Conservation (phyloP, 2,797 vertebrate genomes). For the Microhierax caerulescens region DNA sequence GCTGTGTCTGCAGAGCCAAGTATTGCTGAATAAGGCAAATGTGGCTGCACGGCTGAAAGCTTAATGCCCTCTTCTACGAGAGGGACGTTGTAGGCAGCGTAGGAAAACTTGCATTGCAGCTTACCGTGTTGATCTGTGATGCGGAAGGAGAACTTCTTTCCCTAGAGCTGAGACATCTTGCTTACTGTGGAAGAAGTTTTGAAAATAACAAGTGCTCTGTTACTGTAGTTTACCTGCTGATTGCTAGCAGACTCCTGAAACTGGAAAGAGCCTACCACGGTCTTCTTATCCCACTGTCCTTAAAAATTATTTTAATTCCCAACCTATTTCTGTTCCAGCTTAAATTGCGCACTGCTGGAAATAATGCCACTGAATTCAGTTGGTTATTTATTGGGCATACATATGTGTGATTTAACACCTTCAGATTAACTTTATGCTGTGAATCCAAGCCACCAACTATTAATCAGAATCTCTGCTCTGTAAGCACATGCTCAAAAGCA, state of each 20-base stretch:
- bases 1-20: background rate
- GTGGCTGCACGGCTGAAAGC: background rate
- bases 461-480: background rate
- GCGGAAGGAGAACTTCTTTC: background rate
- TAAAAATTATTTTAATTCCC: background rate
- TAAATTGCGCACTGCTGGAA: background rate
- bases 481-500: background rate
- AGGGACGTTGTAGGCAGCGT: background rate
- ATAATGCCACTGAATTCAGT: constrained; percentile 8
- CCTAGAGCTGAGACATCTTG: rapidly evolving
- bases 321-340: background rate
- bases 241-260: background rate
- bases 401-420: constrained; percentile 20
- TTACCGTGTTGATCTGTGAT: rapidly evolving
- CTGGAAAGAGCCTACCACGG: background rate
- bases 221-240: rapidly evolving
- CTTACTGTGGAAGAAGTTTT: background rate
- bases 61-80: background rate
- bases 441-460: background rate
- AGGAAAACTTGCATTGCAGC: background rate
- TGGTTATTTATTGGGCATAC: constrained; percentile 59
- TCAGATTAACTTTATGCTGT: constrained; percentile 20
- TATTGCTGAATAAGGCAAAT: rapidly evolving
- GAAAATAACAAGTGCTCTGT: background rate
- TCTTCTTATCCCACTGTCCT: background rate